Percentiles rank a stretch among this genome's conserved stretches.
phyloP scores from a whole-genome alignment of 92 coral and sea anemone genomes.

The Epizoanthus stellaris region DNA sequence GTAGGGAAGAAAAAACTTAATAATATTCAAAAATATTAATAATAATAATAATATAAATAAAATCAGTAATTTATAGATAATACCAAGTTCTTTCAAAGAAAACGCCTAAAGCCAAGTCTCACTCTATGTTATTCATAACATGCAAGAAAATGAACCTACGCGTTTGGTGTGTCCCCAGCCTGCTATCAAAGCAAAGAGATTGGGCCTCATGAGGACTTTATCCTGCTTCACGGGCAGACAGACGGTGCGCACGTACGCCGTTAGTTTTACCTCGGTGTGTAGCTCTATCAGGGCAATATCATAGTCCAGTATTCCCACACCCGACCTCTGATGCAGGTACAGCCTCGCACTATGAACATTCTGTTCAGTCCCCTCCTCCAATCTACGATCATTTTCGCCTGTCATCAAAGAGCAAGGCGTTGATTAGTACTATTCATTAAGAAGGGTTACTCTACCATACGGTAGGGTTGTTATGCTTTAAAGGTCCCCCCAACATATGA shows the following conservation, averaged over 20 bases:
- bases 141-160: slow-evolving; percentile 22
- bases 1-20: background rate
- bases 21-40: background rate
- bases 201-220: slow-evolving; percentile 71
- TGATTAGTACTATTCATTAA: no score
- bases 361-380: slow-evolving; percentile 91
- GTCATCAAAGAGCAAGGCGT: background rate
- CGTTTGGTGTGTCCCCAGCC: slow-evolving; percentile 94
- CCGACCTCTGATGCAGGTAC: slow-evolving; percentile 57
- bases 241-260: slow-evolving; percentile 86
- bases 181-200: slow-evolving; percentile 70
- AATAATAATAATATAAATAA: no score
- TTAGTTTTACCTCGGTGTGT: slow-evolving; percentile 63
- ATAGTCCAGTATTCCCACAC: slow-evolving; percentile 52
- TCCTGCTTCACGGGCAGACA: slow-evolving; percentile 74
- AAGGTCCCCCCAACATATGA: no score
- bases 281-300: slow-evolving; percentile 85
- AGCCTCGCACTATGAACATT: slow-evolving; percentile 66
- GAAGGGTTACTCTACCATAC: no score
- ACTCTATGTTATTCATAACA: background rate
- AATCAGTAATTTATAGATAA: no score
- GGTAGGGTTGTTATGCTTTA: no score
- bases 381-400: slow-evolving; percentile 89
- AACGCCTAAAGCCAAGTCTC: background rate
- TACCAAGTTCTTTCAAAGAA: background rate